Base-by-base conservation (phyloP, 2,797 vertebrate genomes). In the Urosaurus nigricauda region DNA sequence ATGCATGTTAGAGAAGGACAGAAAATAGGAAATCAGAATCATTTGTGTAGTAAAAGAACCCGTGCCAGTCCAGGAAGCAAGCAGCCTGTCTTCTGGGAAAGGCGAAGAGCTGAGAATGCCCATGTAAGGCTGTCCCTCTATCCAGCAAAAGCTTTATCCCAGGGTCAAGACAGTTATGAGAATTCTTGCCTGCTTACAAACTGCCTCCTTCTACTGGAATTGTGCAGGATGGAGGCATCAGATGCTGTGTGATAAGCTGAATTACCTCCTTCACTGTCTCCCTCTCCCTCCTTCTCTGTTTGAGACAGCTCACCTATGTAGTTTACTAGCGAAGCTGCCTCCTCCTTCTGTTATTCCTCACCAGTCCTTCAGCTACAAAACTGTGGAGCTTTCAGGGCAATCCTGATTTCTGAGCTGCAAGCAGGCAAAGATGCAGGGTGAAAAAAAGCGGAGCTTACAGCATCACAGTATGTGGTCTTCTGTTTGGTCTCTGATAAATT, bases 71-170 rank as follows among this genome's bases (percentile, higher is more conserved):
- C 35, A 79, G 56, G 37, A 73, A 70, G 35, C 53, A 4, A 37
- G 35, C 71, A 29, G 53, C 7, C n/a, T 29, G 47, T 91, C 87
- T 88, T 75, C 89, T 92, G 90, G 83, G 79, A 91, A 83, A 19
- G 14, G 87, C 86, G 87, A 90, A 37, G 43, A 29, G 11, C 70
- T 26, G 43, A 63, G 63, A 65, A 90, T 91, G 83, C 58, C 91
- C 91, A 88, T 94, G 87, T 91, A 93, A 63, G 89, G 89, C 86
- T 65, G 56, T 86, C 58, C 83, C 77, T 56, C 26, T 29, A 74
- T 68, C 56, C 79, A 63, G 58, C 16, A 32, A 68, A 68, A 58
- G 71, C 56, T 79, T 37, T 17, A 88, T 87, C 70, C 51, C 56
- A 63, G 37, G 79, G 19, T 80, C 85, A 68, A 56, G 29, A 4